Percentiles rank a stretch among this genome's conserved stretches.
Evolutionary conservation across 2,113 vertebrate species (phyloP).

Genomic region (Caloenas nicobarica): DNA sequence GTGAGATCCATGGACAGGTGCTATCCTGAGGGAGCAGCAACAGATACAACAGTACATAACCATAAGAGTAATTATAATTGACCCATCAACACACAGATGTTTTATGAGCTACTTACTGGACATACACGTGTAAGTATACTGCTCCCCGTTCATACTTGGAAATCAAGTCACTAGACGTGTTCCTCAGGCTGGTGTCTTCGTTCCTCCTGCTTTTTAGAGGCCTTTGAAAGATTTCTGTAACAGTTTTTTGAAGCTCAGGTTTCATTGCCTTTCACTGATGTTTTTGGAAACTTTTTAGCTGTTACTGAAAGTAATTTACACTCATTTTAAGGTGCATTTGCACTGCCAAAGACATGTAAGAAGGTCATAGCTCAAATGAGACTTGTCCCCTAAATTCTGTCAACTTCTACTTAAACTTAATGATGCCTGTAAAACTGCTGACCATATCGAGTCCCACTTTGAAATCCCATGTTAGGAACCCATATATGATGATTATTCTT

Average conservation of each 20-base stretch:
- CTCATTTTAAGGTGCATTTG: background rate
- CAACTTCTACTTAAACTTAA: background rate
- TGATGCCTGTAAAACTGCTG: conserved; percentile 20
- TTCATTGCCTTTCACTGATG: background rate
- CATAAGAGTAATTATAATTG: background rate
- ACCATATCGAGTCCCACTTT: background rate
- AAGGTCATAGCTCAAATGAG: background rate
- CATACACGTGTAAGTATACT: too few relatives aligned
- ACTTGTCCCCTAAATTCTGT: background rate
- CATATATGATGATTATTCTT: background rate
- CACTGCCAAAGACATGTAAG: background rate
- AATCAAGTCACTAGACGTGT: background rate
- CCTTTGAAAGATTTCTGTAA: background rate
- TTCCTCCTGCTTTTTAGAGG: background rate
- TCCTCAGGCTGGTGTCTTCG: background rate
- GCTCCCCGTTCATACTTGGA: background rate
- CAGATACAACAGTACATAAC: background rate
- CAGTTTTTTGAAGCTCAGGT: background rate
- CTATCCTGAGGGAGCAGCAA: background rate
- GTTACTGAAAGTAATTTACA: background rate
- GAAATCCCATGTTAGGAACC: background rate
- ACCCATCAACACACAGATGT: background rate
- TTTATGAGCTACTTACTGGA: background rate
- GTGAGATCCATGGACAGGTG: background rate
- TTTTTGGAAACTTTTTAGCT: background rate